Conservation (phyloP, 2,113 vertebrate species). For the Tetrao urogallus region DNA sequence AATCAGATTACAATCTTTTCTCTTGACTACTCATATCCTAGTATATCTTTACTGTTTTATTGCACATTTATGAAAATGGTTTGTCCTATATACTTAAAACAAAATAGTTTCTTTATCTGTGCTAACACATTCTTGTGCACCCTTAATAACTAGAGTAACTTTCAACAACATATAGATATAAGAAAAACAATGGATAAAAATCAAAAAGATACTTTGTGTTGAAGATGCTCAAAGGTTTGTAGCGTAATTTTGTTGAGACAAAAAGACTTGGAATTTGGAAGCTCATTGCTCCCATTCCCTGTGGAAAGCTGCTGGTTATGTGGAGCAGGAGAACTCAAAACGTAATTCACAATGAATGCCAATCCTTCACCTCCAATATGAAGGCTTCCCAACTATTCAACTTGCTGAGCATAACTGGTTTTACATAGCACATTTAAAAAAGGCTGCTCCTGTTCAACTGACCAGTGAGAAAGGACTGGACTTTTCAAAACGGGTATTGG, state of each 20-base stretch:
- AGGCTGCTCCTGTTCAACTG: slow-evolving; percentile 73
- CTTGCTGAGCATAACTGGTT: slow-evolving; percentile 77
- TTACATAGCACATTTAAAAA: slow-evolving; percentile 15
- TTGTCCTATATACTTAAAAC: slow-evolving; percentile 64
- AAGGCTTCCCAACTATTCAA: slow-evolving; percentile 45
- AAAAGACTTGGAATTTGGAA: slow-evolving; percentile 7
- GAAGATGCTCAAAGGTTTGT: slow-evolving; percentile 8
- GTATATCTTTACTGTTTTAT: slow-evolving; percentile 68
- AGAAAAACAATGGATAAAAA: slow-evolving; percentile 51
- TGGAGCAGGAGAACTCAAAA: slow-evolving; percentile 59
- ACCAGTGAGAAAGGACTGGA: slow-evolving; percentile 74
- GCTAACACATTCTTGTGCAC: slow-evolving; percentile 71
- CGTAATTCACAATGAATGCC: slow-evolving; percentile 74
- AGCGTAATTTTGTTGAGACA: not conserved
- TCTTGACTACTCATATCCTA: slow-evolving; percentile 56
- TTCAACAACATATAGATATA: slow-evolving; percentile 33
- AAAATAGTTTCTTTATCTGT: slow-evolving; percentile 69
- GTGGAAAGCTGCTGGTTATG: slow-evolving; percentile 26
- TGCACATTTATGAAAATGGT: slow-evolving; percentile 75
- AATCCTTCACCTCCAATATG: slow-evolving; percentile 50
- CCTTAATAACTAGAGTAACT: slow-evolving; percentile 59
- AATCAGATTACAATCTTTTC: slow-evolving; percentile 65
- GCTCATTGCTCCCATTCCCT: slow-evolving; percentile 15
- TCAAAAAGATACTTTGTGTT: not conserved
- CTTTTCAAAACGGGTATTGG: slow-evolving; percentile 68